Base-by-base conservation (phyloP, 1,140 invertebrate genomes). In the Apis florea region DNA sequence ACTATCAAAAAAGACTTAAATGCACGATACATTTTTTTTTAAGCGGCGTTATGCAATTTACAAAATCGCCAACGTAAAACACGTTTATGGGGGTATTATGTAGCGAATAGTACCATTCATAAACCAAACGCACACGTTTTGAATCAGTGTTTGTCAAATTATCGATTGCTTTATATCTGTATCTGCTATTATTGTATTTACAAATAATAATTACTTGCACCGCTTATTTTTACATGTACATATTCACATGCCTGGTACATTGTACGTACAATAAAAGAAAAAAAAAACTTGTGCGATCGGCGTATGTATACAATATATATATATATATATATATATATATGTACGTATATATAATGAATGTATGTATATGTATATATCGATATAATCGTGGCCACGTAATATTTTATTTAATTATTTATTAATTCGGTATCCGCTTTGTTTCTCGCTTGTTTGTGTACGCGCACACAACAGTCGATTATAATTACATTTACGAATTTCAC, bases 221-320 rank as follows among this genome's bases (percentile, higher is more conserved):
- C 66, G 63, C 53, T 58, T 69, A 64, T 73, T 83, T 66, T 79
- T 69, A 74, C 73, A 68, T 71, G 75, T 76, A 79, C 59, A 79
- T 75, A 80, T 70, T 85, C 67, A 64, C 73, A 86, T 79, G 59
- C 24, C 64, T 68, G 49, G 56, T 76, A 76, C 73, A 83, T 74
- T 82, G 79, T 84, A 84, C 85, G 79, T 84, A 87, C 49, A 19
- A 63, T 79, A 79, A 82, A 84, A 82, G 54, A 40, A 40, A 40
- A 81, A 53, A 51, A 86, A 83, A 83, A 87, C 85, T 88, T 88
- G 86, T 88, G 86, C 86, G 86, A 87, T 88, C 61, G 70, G 68
- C 71, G 63, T 87, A 82, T 84, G 68, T 82, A 84, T 78, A 78
- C 73, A 72, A 56, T 83, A 71, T 80, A 53, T 81, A 72, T 79